These are phyloP conservation scores for Plectrocnemia conspersa DNA, from an alignment of 1,140 invertebrate genomes.

Conservation along the genomic window DNA sequence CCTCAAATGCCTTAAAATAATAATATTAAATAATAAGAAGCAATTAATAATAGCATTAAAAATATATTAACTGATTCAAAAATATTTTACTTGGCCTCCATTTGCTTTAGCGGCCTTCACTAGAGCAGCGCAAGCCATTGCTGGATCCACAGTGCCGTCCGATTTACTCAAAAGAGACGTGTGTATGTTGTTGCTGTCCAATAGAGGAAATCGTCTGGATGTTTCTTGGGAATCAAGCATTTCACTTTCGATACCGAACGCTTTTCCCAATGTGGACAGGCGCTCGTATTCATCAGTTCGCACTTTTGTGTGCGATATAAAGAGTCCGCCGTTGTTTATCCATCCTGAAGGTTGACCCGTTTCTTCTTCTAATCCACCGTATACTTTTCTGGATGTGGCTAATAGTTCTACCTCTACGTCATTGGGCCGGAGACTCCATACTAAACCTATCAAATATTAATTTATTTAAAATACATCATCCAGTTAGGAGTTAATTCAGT, in stretches of 20 bases:
- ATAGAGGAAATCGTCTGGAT: constrained; percentile 70
- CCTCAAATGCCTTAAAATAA: constrained; percentile 69
- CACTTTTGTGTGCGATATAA: constrained; percentile 71
- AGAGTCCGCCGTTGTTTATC: constrained; percentile 84
- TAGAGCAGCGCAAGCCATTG: constrained; percentile 71
- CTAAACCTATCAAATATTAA: constrained; percentile 54
- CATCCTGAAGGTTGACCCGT: constrained; percentile 77
- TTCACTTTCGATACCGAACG: constrained; percentile 70
- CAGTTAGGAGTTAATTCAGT: neutral
- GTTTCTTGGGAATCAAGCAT: constrained; percentile 68
- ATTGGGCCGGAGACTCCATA: constrained; percentile 76
- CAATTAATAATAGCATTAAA: neutral
- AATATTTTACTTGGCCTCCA: constrained; percentile 61
- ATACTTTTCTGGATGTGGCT: constrained; percentile 60
- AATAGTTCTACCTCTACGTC: constrained; percentile 79
- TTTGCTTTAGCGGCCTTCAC: constrained; percentile 62
- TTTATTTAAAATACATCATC: neutral
- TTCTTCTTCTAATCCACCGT: constrained; percentile 68
- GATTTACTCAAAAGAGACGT: constrained; percentile 74
- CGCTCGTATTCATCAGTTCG: constrained; percentile 79
- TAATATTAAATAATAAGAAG: constrained; percentile 5
- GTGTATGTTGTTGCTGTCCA: constrained; percentile 67
- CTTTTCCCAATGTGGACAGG: constrained; percentile 71
- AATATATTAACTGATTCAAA: neutral
- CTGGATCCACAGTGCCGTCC: constrained; percentile 79